phyloP scores from a whole-genome alignment of 2,113 vertebrate species.

The Megaceryle torquata region DNA sequence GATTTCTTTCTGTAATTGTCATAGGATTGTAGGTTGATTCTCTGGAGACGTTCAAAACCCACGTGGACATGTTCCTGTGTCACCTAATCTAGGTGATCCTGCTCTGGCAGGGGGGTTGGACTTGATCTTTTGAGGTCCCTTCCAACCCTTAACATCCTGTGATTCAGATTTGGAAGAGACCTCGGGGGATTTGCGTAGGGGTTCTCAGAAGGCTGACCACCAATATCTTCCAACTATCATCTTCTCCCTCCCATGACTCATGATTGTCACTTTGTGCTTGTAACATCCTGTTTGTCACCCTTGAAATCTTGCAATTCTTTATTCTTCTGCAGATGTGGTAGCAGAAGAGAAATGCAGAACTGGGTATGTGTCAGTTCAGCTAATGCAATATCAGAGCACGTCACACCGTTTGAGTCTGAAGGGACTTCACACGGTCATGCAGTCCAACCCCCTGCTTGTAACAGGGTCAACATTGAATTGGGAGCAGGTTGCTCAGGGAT shows the following conservation, averaged over 20 bases:
- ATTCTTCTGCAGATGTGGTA: neutral
- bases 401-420: rapidly evolving
- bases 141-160: too few species aligned
- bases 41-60: too few species aligned
- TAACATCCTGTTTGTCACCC: neutral
- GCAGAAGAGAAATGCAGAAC: neutral
- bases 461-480: neutral
- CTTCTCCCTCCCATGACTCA: neutral
- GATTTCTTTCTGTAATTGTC: neutral
- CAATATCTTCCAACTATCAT: neutral
- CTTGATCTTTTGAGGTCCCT: too few species aligned
- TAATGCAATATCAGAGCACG: neutral
- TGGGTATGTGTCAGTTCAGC: neutral
- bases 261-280: neutral
- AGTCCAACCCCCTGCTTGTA: neutral
- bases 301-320: neutral
- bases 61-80: too few species aligned
- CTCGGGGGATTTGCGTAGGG: too few species aligned
- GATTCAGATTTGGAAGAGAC: too few species aligned
- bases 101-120: too few species aligned
- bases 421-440: neutral
- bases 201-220: neutral
- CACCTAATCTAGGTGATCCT: too few species aligned
- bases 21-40: neutral
- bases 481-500: neutral